These are phyloP conservation scores for Neostethus bicornis DNA, from an alignment of 2,797 vertebrate genomes.

Conservation along the genomic window DNA sequence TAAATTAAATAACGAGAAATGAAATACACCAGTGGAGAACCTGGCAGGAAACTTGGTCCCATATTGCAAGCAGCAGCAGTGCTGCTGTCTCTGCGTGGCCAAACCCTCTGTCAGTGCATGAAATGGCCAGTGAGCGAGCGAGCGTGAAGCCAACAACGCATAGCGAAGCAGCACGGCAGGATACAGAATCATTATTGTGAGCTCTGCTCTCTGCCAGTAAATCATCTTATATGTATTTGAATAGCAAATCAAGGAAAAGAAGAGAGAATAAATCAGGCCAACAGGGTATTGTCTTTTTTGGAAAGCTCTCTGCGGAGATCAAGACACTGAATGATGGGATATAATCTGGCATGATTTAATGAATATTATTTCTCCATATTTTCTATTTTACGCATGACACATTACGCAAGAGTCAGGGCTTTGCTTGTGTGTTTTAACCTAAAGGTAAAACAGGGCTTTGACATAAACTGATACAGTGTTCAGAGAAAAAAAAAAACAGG, in stretches of 20 bases:
- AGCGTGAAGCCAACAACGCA: constrained; percentile 53
- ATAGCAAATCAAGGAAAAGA: constrained; percentile 24
- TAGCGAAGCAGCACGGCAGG: constrained; percentile 48
- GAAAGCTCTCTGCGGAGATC: background rate
- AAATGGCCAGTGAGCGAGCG: constrained; percentile 39
- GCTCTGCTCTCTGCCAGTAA: constrained; percentile 33
- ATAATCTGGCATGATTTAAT: background rate
- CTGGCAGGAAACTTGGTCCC: constrained; percentile 42
- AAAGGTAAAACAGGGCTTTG: constrained; percentile 5
- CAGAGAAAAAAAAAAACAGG: constrained; percentile 9
- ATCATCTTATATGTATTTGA: constrained; percentile 37
- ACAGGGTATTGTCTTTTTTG: background rate
- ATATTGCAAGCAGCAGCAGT: constrained; percentile 42
- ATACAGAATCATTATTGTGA: constrained; percentile 29
- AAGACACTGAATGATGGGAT: background rate
- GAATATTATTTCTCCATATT: background rate
- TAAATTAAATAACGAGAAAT: constrained; percentile 49
- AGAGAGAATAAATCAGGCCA: constrained; percentile 15
- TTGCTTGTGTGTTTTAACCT: constrained; percentile 9
- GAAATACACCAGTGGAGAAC: constrained; percentile 40
- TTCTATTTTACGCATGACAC: background rate
- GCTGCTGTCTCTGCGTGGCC: constrained; percentile 27
- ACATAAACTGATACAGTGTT: constrained; percentile 6
- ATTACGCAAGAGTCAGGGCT: background rate
- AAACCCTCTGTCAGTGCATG: constrained; percentile 31